These are phyloP conservation scores for Limnephilus rhombicus DNA, from an alignment of 2,888 invertebrate genomes.

Conservation along the genomic window DNA sequence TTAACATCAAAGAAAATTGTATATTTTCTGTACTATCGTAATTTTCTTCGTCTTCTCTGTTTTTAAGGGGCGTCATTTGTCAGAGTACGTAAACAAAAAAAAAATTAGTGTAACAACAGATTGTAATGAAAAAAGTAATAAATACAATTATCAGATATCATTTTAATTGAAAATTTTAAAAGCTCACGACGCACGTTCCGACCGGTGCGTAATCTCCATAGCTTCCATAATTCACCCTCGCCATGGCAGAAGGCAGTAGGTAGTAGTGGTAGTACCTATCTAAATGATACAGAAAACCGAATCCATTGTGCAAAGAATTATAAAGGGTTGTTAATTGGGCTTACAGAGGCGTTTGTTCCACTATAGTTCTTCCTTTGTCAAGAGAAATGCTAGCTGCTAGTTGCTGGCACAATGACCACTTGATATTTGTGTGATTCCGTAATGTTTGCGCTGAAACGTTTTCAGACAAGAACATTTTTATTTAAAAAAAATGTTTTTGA, in stretches of 20 bases:
- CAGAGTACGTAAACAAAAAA: background rate
- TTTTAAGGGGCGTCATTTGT: background rate
- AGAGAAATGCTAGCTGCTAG: background rate
- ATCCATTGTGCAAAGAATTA: constrained; percentile 41
- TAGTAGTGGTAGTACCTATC: background rate
- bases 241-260: background rate
- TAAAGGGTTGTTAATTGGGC: constrained; percentile 44
- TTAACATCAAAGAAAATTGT: too few species aligned
- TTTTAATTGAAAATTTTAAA: background rate
- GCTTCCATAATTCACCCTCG: background rate
- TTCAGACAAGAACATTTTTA: background rate
- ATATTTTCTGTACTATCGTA: too few species aligned
- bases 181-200: background rate
- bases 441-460: background rate
- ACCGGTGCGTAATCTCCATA: background rate
- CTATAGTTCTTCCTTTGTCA: constrained; percentile 25
- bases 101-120: background rate
- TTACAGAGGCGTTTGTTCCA: constrained; percentile 27
- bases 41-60: too few species aligned
- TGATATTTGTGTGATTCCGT: constrained; percentile 9
- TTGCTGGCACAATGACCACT: constrained; percentile 18
- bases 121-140: background rate
- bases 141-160: background rate
- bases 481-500: background rate
- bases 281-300: constrained; percentile 35